phyloP scores from a whole-genome alignment of 2,888 invertebrate species.

The Teleiodes luculella region DNA sequence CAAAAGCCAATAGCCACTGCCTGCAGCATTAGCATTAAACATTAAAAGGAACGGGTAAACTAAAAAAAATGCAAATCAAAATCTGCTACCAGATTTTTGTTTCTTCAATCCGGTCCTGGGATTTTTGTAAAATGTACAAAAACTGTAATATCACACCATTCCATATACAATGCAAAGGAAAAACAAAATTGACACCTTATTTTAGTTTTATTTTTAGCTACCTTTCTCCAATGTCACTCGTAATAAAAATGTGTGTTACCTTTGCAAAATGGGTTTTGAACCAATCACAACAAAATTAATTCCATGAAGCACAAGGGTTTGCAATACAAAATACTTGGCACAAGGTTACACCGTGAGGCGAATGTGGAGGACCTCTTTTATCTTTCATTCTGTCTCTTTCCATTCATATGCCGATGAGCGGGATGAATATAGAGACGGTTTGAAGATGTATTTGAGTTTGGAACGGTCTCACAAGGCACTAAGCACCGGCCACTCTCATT shows the following conservation, averaged over 20 bases:
- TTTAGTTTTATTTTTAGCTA: not conserved
- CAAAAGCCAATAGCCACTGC: no score
- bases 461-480: not conserved
- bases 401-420: not conserved
- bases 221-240: not conserved
- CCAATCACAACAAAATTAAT: not conserved
- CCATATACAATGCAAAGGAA: no score
- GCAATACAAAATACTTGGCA: constrained; percentile 1
- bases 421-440: not conserved
- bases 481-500: constrained; percentile 7
- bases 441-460: not conserved
- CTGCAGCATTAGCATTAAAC: no score
- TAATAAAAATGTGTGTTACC: not conserved
- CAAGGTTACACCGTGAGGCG: constrained; percentile 1
- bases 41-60: no score
- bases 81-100: no score
- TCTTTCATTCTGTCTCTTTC: not conserved
- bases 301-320: not conserved
- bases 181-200: not conserved
- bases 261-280: not conserved
- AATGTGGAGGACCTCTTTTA: not conserved
- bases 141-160: no score
- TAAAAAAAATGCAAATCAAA: no score
- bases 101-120: no score
- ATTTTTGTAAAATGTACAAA: no score